These are phyloP conservation scores for Egretta garzetta DNA, from an alignment of 2,113 vertebrate genomes.

Conservation along the genomic window DNA sequence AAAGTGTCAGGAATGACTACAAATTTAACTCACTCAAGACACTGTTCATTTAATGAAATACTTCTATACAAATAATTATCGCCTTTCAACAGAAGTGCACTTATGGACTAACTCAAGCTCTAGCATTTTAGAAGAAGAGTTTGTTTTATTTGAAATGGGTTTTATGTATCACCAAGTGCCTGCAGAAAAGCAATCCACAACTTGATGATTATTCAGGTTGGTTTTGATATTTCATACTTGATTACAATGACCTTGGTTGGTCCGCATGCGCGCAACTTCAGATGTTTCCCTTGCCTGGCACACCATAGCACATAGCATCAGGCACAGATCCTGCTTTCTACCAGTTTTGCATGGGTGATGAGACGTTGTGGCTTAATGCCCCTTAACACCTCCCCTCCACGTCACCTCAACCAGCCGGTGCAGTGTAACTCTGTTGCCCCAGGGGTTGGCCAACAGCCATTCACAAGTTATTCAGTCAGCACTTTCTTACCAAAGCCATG, in stretches of 20 bases:
- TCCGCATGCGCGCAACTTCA: not conserved
- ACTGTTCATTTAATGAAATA: not conserved
- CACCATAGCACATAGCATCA: fast-evolving
- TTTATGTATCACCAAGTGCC: not conserved
- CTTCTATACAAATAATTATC: not conserved
- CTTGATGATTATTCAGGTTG: not conserved
- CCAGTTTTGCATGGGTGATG: fast-evolving
- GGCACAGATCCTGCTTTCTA: not conserved
- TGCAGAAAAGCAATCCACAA: not conserved
- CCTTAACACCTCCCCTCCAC: not conserved
- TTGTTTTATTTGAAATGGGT: not conserved
- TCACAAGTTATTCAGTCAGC: not conserved
- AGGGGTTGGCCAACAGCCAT: not conserved
- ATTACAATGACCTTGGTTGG: not conserved
- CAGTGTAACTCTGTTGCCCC: not conserved
- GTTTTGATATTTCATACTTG: not conserved
- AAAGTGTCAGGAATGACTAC: not conserved
- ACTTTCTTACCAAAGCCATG: not conserved
- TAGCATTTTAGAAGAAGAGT: not conserved
- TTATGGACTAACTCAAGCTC: not conserved
- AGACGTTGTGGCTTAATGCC: fast-evolving
- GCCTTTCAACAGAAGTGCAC: not conserved
- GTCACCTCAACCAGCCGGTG: not conserved
- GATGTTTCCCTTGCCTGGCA: not conserved
- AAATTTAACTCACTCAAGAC: not conserved